These are phyloP conservation scores for Coptodon bakossiorum DNA, from an alignment of 2,113 vertebrate species.

Conservation along the genomic window DNA sequence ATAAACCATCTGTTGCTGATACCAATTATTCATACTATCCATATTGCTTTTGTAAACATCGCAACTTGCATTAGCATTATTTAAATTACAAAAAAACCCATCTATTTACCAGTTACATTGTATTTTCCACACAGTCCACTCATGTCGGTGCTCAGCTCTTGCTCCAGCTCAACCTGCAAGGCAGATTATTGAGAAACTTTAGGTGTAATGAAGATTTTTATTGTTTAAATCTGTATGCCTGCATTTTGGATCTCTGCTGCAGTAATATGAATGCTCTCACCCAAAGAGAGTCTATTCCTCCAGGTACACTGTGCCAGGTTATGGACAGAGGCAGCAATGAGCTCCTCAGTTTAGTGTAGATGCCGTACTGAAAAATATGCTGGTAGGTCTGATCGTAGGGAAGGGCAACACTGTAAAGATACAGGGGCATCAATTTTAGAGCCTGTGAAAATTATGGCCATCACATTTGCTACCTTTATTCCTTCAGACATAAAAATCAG, in stretches of 20 bases:
- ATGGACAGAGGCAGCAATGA: constrained; percentile 59
- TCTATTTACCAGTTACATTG: neutral
- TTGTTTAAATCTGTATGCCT: neutral
- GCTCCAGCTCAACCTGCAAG: constrained; percentile 57
- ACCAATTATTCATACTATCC: neutral
- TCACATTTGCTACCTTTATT: neutral
- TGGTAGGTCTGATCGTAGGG: constrained; percentile 71
- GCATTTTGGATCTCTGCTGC: neutral
- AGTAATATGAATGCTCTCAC: constrained; percentile 29
- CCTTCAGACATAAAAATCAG: neutral
- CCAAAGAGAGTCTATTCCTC: constrained; percentile 48
- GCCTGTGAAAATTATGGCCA: neutral
- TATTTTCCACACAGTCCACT: constrained; percentile 63
- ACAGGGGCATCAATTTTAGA: neutral
- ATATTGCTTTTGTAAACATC: neutral
- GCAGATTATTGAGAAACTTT: neutral
- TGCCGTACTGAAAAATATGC: constrained; percentile 62
- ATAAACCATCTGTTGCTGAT: neutral
- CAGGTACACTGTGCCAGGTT: constrained; percentile 51
- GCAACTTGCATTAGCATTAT: neutral
- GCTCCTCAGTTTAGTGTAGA: constrained; percentile 63
- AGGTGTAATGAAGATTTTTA: neutral
- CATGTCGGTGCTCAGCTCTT: constrained; percentile 34
- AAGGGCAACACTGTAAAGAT: constrained; percentile 52
- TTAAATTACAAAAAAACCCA: accelerated